Conservation (phyloP, 2,888 invertebrate genomes). For the Caradrina kadenii region DNA sequence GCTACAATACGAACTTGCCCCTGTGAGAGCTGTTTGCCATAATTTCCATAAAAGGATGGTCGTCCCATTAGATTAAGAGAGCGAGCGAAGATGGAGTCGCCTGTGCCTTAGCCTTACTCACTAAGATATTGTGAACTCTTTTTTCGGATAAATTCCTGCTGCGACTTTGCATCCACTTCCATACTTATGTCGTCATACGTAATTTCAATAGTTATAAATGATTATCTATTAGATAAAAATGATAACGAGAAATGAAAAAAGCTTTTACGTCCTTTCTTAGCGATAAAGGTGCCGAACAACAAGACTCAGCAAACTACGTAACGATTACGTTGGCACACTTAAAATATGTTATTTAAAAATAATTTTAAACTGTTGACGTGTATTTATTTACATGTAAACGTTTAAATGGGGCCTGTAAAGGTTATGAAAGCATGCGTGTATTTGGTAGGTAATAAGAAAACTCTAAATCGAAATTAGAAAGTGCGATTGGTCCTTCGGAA, state of each 20-base stretch:
- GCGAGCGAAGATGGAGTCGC: no score
- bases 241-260: neutral
- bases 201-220: slow-evolving; percentile 8
- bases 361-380: slow-evolving; percentile 22
- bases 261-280: neutral
- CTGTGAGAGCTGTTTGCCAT: no score
- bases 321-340: slow-evolving; percentile 4
- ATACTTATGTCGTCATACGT: no score
- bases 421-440: neutral
- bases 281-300: slow-evolving; percentile 9
- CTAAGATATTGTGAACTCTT: no score
- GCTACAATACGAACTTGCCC: no score
- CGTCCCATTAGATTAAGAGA: no score
- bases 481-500: no score
- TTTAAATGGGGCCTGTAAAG: neutral
- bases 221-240: neutral
- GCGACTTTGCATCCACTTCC: no score
- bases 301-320: slow-evolving; percentile 33
- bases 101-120: no score
- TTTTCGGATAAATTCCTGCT: no score
- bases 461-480: no score
- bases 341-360: slow-evolving; percentile 15
- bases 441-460: neutral
- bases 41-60: no score
- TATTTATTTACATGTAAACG: neutral